Evolutionary conservation across 2,888 invertebrate species (phyloP).

Genomic region (Cabera pusaria): DNA sequence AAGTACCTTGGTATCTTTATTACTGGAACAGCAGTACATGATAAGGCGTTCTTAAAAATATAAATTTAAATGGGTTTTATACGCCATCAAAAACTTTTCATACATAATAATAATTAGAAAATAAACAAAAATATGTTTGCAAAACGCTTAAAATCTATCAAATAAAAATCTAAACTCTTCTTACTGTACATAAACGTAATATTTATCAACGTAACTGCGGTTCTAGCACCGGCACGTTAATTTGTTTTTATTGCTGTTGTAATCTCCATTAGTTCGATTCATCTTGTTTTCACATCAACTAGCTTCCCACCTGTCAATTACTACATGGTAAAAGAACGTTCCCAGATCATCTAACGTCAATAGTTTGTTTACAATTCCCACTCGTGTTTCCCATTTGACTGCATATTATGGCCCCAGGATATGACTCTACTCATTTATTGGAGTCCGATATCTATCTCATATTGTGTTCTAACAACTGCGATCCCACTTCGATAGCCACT

Average conservation of each 20-base stretch:
- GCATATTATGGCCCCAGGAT: slow-evolving; percentile 52
- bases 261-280: slow-evolving; percentile 51
- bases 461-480: slow-evolving; percentile 43
- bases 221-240: slow-evolving; percentile 18
- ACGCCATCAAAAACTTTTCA: no score
- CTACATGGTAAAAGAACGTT: slow-evolving; percentile 63
- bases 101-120: no score
- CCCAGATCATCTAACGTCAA: slow-evolving; percentile 54
- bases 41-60: no score
- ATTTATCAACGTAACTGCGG: slow-evolving; percentile 18
- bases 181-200: no score
- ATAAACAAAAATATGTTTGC: no score
- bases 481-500: slow-evolving; percentile 17
- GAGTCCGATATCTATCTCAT: slow-evolving; percentile 47
- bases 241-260: slow-evolving; percentile 22
- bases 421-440: slow-evolving; percentile 47
- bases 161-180: no score
- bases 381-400: slow-evolving; percentile 48
- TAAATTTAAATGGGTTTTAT: no score
- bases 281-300: slow-evolving; percentile 57
- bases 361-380: slow-evolving; percentile 55
- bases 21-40: no score
- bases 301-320: slow-evolving; percentile 56
- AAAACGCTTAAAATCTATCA: no score
- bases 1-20: no score